A percentile compares a stretch with the other conserved stretches of the same genome.
These are phyloP conservation scores for Euplagia quadripunctaria DNA, from an alignment of 2,888 invertebrate species.

Conservation along the genomic window DNA sequence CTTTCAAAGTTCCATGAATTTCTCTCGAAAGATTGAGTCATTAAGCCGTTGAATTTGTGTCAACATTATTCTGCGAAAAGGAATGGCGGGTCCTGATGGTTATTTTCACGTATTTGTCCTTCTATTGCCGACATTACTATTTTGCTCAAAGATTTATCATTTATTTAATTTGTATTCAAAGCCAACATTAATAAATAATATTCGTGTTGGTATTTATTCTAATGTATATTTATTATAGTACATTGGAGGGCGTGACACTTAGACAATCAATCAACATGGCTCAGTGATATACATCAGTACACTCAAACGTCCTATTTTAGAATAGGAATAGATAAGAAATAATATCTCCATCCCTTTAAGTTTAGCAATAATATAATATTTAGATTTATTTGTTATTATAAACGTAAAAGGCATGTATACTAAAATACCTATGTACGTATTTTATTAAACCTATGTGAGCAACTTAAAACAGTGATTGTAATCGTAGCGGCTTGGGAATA, in stretches of 20 bases:
- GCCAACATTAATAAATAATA: neutral
- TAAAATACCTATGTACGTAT: no score
- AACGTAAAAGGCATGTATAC: no score
- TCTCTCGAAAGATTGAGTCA: neutral
- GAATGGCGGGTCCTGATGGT: neutral
- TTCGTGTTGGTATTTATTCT: neutral
- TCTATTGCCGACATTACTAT: neutral
- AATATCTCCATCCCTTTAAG: neutral
- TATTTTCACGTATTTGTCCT: neutral
- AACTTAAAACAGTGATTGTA: no score
- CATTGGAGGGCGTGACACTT: neutral
- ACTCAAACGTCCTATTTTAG: neutral
- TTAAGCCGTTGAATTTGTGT: neutral
- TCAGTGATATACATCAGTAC: neutral
- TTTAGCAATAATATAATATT: no score
- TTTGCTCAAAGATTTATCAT: neutral
- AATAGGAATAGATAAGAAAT: no score
- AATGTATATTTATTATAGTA: neutral
- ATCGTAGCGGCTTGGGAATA: no score
- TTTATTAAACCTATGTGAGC: no score
- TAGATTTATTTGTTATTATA: no score
- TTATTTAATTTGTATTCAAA: neutral
- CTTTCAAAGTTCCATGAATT: neutral
- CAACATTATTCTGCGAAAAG: neutral
- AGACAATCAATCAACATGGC: neutral